Base-by-base conservation (phyloP, 2,888 invertebrate genomes). In the Leucoma salicis region DNA sequence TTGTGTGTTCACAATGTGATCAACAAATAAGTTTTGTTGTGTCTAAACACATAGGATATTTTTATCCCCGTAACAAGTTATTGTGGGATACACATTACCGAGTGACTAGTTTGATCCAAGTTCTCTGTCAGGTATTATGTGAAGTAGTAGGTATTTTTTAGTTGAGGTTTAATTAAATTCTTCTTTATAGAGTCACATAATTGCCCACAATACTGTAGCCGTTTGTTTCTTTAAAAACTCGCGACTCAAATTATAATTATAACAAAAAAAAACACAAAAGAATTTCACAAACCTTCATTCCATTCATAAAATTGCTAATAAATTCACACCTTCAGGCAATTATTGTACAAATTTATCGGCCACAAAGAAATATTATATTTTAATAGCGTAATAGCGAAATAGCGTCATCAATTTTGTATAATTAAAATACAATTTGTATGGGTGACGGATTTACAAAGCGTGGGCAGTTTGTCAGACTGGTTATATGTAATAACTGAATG, bases 301-400 rank as follows among this genome's bases (percentile, higher is more conserved):
- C 54, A 57, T 55, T 57, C 48, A 55, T 49, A 47, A 60, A 47
- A 57, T 57, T 57, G 40, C 38, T 39, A 42, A 40, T 15, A 54
- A 54, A 49, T 57, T 59, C 57, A 59, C 53, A 60, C 62, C 45
- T 61, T 40, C 11, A 11, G 8, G 7, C 49, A 46, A 58, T 61
- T 61, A 61, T 57, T 46, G 31, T 48, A 48, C 46, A 43, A 60
- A 55, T 46, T 50, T 55, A 55, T 47, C 46, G 31, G 49, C 49
- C 56, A 29, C 29, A 57, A 39, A 39, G 46, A 31, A 49, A 36
- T 38, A 53, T 44, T 50, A 35, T 46, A 4, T 46, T 58, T 44
- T 53, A 61, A 61, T 61, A 10, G 18, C 44, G 42, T 61, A 61
- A 61, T 61, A 33, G 40, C 16, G 11, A 36, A 52, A 49, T 41